Conservation (phyloP, 2,113 vertebrate genomes). For the Carassius carassius region DNA sequence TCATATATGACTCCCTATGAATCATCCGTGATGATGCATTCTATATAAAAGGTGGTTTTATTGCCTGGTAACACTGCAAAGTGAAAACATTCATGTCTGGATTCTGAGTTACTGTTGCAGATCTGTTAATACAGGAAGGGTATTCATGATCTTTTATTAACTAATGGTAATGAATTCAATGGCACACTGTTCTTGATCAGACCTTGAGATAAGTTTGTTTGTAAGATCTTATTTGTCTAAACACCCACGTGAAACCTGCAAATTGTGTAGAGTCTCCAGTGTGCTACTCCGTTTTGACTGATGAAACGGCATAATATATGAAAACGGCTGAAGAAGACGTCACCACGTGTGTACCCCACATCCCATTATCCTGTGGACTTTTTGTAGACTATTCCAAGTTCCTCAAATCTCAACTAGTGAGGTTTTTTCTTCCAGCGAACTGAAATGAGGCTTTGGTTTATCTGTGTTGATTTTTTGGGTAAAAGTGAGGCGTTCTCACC, state of each 20-base stretch:
- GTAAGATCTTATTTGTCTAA: background rate
- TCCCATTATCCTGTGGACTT: background rate
- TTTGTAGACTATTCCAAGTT: background rate
- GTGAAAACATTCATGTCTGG: background rate
- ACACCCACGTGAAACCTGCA: background rate
- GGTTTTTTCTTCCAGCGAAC: background rate
- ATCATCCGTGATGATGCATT: background rate
- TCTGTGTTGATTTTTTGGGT: constrained; percentile 33
- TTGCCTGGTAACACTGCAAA: background rate
- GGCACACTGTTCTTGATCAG: background rate
- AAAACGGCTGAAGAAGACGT: background rate
- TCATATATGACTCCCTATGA: background rate
- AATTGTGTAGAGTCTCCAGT: background rate
- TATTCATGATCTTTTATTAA: background rate
- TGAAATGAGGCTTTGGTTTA: background rate
- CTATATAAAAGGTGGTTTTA: background rate
- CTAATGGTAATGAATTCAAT: background rate
- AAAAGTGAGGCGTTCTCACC: constrained; percentile 9
- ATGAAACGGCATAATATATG: background rate
- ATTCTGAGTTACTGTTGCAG: background rate
- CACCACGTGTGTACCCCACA: background rate
- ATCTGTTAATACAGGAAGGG: background rate
- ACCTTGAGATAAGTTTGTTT: background rate
- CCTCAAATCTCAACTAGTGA: background rate
- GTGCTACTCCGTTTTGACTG: background rate